Conservation (phyloP, 2,888 invertebrate species). For the Mythimna pallens region DNA sequence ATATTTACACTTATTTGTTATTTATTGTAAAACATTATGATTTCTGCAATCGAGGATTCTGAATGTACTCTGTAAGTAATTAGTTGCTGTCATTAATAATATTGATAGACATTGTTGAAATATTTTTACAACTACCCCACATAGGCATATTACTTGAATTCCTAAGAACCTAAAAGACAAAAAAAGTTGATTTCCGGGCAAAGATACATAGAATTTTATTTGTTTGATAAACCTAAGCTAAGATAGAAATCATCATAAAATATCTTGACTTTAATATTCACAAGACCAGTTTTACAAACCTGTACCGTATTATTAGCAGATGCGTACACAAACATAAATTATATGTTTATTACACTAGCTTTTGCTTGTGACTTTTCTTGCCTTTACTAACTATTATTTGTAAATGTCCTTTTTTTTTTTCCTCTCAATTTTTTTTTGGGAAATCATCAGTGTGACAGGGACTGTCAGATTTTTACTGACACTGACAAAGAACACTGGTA, state of each 20-base stretch:
- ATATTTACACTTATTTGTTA: conserved; percentile 23
- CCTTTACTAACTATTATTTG: too few species aligned
- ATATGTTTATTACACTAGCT: conserved; percentile 1
- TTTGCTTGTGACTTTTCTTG: too few species aligned
- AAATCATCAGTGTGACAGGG: too few species aligned
- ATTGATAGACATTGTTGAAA: neutral
- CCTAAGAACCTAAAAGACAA: too few species aligned
- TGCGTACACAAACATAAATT: neutral
- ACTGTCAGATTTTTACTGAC: too few species aligned
- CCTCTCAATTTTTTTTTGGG: too few species aligned
- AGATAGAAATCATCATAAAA: conserved; percentile 20
- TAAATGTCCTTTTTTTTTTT: too few species aligned
- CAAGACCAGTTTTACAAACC: conserved; percentile 37
- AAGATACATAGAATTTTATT: neutral
- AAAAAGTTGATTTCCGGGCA: neutral
- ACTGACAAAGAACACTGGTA: too few species aligned
- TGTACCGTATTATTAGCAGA: conserved; percentile 19
- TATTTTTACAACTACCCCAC: neutral
- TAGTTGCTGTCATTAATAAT: conserved; percentile 6
- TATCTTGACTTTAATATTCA: conserved; percentile 22
- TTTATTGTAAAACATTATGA: conserved; percentile 18
- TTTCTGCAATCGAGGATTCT: conserved; percentile 47
- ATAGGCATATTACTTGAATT: neutral
- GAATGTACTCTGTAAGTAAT: conserved; percentile 20
- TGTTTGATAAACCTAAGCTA: neutral